Conservation (phyloP, 2,888 invertebrate genomes). For the Melieria crassipennis region DNA sequence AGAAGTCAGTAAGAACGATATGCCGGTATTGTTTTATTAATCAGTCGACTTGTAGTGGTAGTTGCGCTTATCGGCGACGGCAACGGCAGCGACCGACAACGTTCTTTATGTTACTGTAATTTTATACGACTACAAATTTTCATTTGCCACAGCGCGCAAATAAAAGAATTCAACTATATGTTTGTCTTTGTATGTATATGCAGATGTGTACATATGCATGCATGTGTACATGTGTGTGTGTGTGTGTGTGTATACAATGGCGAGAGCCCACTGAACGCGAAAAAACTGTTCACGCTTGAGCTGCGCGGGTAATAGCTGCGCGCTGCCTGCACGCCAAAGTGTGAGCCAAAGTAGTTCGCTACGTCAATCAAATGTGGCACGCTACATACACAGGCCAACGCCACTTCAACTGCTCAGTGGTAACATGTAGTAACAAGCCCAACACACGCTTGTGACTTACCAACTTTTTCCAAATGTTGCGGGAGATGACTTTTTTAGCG, state of each 20-base stretch:
- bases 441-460: too few species aligned
- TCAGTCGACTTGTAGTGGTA: too few species aligned
- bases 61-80: too few species aligned
- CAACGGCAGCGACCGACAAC: too few species aligned
- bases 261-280: not conserved
- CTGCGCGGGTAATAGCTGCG: not conserved
- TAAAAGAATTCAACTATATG: not conserved
- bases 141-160: not conserved
- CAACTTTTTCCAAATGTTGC: too few species aligned
- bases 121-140: not conserved
- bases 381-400: not conserved
- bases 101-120: too few species aligned
- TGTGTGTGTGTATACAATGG: constrained; percentile 6
- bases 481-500: too few species aligned
- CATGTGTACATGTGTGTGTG: not conserved
- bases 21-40: too few species aligned
- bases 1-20: too few species aligned
- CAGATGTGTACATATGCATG: not conserved
- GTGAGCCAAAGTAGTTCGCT: not conserved
- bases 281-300: not conserved
- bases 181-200: not conserved
- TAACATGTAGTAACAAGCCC: too few species aligned
- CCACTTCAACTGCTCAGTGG: too few species aligned
- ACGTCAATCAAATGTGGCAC: not conserved
- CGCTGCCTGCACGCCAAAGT: not conserved